Percentiles rank a stretch among this genome's conserved stretches.
Evolutionary conservation across 2,888 invertebrate genomes (phyloP).

Genomic region (Euproctis similis): DNA sequence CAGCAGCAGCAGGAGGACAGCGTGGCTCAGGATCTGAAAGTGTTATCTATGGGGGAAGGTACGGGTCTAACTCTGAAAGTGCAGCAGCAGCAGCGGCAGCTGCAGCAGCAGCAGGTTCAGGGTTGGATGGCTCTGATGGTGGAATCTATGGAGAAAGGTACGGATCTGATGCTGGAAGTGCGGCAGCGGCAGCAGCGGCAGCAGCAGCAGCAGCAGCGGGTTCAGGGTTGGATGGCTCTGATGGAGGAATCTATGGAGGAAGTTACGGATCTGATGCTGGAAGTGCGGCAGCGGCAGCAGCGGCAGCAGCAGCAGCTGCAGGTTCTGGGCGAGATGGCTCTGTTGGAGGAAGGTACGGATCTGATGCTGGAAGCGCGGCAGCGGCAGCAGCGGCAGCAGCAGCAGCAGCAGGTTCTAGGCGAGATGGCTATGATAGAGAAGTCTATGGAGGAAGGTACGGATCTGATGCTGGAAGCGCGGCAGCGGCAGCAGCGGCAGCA

Average conservation of each 20-base stretch:
- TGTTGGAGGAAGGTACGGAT: not conserved
- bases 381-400: conserved; percentile 1
- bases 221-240: not conserved
- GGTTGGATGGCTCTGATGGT: not conserved
- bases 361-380: not conserved
- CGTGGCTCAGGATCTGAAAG: not conserved
- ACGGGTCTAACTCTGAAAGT: not conserved
- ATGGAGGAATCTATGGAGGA: no score
- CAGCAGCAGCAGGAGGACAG: conserved; percentile 1
- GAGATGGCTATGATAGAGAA: conserved; percentile 4
- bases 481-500: not conserved
- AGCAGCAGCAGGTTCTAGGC: conserved; percentile 1
- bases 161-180: not conserved
- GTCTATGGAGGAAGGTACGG: no score
- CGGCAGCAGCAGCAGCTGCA: conserved; percentile 1
- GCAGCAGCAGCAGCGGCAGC: conserved; percentile 2
- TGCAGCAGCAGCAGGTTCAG: conserved; percentile 2
- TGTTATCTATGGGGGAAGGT: not conserved
- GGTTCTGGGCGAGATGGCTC: not conserved
- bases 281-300: conserved; percentile 3
- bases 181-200: not conserved
- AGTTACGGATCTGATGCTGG: not conserved
- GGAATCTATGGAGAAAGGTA: not conserved
- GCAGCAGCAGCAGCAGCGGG: conserved; percentile 1
- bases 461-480: not conserved